Evolutionary conservation across 2,113 vertebrate genomes (phyloP).

Genomic region (Tringa solitaria): DNA sequence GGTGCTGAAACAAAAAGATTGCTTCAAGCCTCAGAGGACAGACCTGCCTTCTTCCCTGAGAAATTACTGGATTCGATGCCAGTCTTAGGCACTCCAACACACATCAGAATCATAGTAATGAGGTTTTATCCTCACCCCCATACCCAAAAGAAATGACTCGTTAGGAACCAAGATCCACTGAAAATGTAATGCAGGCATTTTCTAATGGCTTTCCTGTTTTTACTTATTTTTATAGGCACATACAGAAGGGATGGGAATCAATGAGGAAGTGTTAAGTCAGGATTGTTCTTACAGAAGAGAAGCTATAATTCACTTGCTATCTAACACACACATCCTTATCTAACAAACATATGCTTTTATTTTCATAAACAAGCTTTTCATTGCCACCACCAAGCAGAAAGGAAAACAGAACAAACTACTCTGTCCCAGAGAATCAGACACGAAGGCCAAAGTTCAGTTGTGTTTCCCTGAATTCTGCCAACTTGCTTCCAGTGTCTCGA

Average conservation of each 20-base stretch:
- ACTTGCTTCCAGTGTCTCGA: rapidly evolving
- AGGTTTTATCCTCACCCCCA: background rate
- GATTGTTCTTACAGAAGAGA: background rate
- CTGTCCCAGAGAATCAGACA: background rate
- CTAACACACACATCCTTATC: background rate
- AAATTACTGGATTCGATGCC: background rate
- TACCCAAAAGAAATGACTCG: background rate
- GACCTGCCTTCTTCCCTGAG: background rate
- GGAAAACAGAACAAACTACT: background rate
- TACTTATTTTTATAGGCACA: background rate
- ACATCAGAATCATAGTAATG: background rate
- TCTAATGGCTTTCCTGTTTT: background rate
- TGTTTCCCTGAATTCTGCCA: background rate
- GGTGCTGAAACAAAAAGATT: background rate
- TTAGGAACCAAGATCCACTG: background rate
- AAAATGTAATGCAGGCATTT: background rate
- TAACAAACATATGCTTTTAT: background rate
- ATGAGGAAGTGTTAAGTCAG: background rate
- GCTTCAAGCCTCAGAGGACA: background rate
- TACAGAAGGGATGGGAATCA: background rate
- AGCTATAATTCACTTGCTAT: background rate
- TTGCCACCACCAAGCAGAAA: background rate
- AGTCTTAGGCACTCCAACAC: background rate
- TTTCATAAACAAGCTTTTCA: background rate
- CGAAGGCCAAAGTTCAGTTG: background rate